Evolutionary conservation across 1,140 invertebrate species (phyloP), one percentile per base, ranked within the genome.

Genomic region (Triops cancriformis): DNA sequence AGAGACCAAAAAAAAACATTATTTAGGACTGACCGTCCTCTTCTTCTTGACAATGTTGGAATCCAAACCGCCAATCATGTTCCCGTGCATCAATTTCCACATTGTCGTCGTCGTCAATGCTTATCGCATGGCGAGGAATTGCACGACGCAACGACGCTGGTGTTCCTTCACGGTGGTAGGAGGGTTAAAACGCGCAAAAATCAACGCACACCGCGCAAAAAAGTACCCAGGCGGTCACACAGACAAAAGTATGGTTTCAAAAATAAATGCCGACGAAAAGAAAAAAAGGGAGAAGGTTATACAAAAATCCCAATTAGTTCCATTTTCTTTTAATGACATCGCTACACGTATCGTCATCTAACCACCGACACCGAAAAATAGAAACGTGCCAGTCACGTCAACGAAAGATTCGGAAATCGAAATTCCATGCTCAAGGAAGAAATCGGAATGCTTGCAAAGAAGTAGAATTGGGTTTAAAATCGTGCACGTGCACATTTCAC

Each of bases 1-100:
- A 37, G 31, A 37, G 31, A 37, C 7, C n/a, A n/a, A 37, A 37
- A 64, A 64, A 64, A 23, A 64, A 64, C 6, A 64, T 64, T 6
- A 18, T n/a, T 2, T 64, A 64, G 51, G 51, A 64, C 51, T 64
- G 51, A 64, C 51, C 51, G 14, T 76, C 74, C 37, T 45, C 74
- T 43, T 41, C 74, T 76, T 76, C 74, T 26, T 76, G 28, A 26
- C 37, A 26, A 41, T 41, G 42, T 73, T 83, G 82, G 80, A 87
- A 83, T 80, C 85, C 83, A 84, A 87, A 87, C 75, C 86, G 83
- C 86, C 86, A 87, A 82, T 87, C 86, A 81, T 87, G 86, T 83
- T 87, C 86, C 76, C 84, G 83, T 74, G 84, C 85, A 82, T 87
- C 86, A 82, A 86, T 85, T 82, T 87, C 86, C 31, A 84, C 84